Base-by-base conservation (phyloP, 2,113 vertebrate species). In the Tauraco erythrolophus region DNA sequence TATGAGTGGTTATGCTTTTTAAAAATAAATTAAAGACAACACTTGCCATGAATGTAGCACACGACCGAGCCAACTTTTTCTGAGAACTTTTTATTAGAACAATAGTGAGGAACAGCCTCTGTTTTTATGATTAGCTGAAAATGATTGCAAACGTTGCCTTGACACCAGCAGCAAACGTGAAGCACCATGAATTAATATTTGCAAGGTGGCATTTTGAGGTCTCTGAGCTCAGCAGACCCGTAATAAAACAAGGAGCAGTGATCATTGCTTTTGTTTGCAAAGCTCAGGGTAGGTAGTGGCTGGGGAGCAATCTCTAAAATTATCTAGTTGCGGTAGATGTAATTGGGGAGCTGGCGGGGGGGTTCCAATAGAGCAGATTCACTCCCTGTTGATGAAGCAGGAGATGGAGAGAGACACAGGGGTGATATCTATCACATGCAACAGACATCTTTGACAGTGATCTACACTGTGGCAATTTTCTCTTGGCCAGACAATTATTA, bases 181-280 rank as follows among this genome's bases (percentile, higher is more conserved):
- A 81, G 72, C 88, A 60, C 75, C 61, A 10, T 64, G 91, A 94
- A 96, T 97, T 95, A 95, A 95, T 94, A 94, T 94, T 91, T 96
- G 89, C 87, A 94, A 93, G 96, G 91, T 21, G 6, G 86, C 77
- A 95, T 84, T 95, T 89, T 84, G 89, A 94, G 89, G 74, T 74
- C 89, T 96, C 92, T 41, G 87, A 88, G 86, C 89, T 89, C 65
- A 87, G 92, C 95, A 94, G 91, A 86, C 48, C 61, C 3, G 3
- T 62, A 94, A 92, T 97, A 95, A 95, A 82, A 56, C 13, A 69
- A 71, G 77, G 61, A 92, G 31, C 69, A 68, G 61, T 1, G 33
- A 92, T 89, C 80, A 87, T 91, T 87, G 50, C 45, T 91, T 91
- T 57, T 96, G 96, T 91, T 96, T 96, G 89, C 89, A 79, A 79